Conservation (phyloP, 2,797 vertebrate genomes). For the Heliangelus exortis region DNA sequence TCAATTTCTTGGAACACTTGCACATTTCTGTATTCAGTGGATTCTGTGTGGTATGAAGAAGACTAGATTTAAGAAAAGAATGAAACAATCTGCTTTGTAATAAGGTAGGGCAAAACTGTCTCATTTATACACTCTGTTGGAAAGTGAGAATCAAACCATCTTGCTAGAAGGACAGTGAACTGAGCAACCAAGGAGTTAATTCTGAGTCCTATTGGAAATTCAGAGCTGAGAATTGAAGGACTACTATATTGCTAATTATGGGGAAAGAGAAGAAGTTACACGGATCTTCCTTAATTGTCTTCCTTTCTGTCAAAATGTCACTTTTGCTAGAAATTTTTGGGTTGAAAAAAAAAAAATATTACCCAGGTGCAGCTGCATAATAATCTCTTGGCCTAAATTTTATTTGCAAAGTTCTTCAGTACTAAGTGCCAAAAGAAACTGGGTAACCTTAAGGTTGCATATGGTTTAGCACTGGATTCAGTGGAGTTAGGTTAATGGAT, state of each 20-base stretch:
- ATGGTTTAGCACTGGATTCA: no score
- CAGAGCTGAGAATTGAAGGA: not conserved
- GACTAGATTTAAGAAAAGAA: not conserved
- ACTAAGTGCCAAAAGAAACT: not conserved
- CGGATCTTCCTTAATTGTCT: not conserved
- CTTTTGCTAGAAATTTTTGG: not conserved
- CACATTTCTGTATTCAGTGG: not conserved
- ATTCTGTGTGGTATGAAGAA: not conserved
- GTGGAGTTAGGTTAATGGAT: no score
- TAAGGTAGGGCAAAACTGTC: not conserved
- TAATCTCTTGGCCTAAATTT: not conserved
- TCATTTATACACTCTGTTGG: not conserved
- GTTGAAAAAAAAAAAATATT: not conserved
- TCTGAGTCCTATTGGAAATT: not conserved
- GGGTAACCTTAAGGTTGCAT: not conserved
- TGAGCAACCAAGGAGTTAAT: not conserved
- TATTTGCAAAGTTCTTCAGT: not conserved
- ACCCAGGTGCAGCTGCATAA: not conserved
- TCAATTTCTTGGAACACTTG: not conserved
- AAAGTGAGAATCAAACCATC: not conserved
- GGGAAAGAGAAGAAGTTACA: not conserved
- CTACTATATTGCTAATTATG: not conserved
- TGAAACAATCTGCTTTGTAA: not conserved
- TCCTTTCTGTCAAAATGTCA: not conserved
- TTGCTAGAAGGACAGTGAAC: not conserved